Evolutionary conservation across 2,113 vertebrate species (phyloP).

Genomic region (Sylvilagus bachmani): DNA sequence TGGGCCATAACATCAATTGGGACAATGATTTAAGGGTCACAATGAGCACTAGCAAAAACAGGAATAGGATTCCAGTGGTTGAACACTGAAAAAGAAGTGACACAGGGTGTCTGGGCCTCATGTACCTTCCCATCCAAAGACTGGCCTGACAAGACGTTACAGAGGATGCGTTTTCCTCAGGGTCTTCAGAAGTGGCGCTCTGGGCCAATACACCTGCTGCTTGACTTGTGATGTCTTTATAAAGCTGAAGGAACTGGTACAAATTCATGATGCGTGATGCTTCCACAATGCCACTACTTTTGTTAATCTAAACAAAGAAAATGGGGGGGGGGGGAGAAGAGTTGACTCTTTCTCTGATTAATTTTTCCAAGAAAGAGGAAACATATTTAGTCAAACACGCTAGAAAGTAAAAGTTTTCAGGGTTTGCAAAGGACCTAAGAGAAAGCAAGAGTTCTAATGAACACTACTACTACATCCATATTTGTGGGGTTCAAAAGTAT

Average conservation of each 20-base stretch:
- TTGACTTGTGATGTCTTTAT: conserved; percentile 97
- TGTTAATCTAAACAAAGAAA: conserved; percentile 94
- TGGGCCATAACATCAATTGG: background rate
- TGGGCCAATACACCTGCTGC: conserved; percentile 92
- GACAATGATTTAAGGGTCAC: conserved; percentile 22
- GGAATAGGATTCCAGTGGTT: background rate
- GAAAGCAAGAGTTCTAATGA: conserved; percentile 38
- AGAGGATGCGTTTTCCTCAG: conserved; percentile 88
- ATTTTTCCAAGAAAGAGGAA: background rate
- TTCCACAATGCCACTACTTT: conserved; percentile 94
- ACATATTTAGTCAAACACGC: conserved; percentile 36
- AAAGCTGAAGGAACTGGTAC: conserved; percentile 98
- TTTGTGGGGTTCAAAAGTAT: conserved; percentile 25
- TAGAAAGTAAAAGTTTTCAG: conserved; percentile 21
- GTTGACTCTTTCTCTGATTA: background rate
- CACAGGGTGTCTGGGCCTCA: background rate
- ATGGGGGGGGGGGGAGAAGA: conserved; percentile 35
- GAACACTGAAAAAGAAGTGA: background rate
- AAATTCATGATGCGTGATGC: conserved; percentile 98
- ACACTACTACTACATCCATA: background rate
- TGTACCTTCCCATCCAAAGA: conserved; percentile 98
- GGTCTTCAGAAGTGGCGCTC: conserved; percentile 87
- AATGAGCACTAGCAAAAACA: background rate
- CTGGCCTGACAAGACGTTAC: conserved; percentile 95
- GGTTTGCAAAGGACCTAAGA: conserved; percentile 45